Evolutionary conservation across 1,140 invertebrate genomes (phyloP).

Genomic region (Bathynomus jamesi): DNA sequence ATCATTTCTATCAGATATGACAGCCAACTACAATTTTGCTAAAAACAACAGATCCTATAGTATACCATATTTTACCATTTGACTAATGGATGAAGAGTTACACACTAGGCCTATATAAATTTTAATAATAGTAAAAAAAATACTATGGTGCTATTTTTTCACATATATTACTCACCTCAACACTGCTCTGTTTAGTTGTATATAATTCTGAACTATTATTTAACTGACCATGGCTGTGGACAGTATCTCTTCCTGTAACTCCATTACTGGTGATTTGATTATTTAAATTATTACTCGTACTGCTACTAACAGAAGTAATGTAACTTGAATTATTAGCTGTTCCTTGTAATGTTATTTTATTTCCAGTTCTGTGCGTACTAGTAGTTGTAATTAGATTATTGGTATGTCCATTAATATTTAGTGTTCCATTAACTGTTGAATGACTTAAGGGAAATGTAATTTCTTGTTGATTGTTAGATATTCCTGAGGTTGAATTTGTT

Average conservation of each 20-base stretch:
- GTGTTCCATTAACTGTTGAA: neutral
- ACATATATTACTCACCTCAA: no score
- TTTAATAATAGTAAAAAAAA: no score
- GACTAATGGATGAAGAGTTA: no score
- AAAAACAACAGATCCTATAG: no score
- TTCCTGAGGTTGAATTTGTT: neutral
- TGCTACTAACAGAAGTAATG: neutral
- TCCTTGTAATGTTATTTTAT: neutral
- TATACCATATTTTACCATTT: no score
- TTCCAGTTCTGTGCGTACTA: neutral
- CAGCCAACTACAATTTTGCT: no score
- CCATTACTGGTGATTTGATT: neutral
- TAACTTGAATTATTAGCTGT: neutral
- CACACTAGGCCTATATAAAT: no score
- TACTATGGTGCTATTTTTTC: no score
- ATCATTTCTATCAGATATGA: no score
- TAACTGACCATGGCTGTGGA: neutral
- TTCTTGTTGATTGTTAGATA: neutral
- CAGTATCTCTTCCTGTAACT: neutral
- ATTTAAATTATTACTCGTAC: neutral
- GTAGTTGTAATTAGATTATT: neutral
- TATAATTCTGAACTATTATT: neutral
- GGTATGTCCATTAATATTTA: neutral
- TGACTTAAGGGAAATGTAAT: neutral
- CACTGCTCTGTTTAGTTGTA: no score